Conservation (phyloP, 2,888 invertebrate genomes). For the Cremastinae sp. region DNA sequence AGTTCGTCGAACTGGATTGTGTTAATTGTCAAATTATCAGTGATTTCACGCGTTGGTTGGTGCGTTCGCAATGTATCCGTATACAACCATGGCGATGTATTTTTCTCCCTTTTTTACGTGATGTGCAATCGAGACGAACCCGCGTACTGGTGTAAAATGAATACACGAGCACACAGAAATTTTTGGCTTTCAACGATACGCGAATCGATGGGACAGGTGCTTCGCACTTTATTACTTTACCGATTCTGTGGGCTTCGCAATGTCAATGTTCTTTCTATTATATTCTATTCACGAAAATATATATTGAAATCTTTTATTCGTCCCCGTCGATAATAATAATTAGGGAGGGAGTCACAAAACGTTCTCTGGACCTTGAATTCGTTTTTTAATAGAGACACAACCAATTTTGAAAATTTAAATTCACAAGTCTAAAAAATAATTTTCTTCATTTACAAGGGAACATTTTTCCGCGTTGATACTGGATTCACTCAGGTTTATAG, state of each 20-base stretch:
- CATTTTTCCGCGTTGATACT: too few species aligned
- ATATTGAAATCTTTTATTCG: too few species aligned
- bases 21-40: conserved; percentile 30
- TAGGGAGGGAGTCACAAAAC: too few species aligned
- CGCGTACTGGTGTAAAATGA: conserved; percentile 42
- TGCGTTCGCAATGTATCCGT: conserved; percentile 20
- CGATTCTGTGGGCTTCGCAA: conserved; percentile 41
- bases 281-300: conserved; percentile 39
- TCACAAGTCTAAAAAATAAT: too few species aligned
- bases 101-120: conserved; percentile 36
- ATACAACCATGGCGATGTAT: conserved; percentile 8
- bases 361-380: too few species aligned
- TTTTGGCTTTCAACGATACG: conserved; percentile 49
- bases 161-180: conserved; percentile 11
- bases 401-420: too few species aligned
- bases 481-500: too few species aligned
- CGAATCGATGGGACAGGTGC: conserved; percentile 57
- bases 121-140: conserved; percentile 55
- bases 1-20: conserved; percentile 48
- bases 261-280: conserved; percentile 40
- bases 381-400: too few species aligned
- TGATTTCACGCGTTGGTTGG: conserved; percentile 14
- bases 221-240: conserved; percentile 21
- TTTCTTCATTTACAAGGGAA: too few species aligned
- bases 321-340: too few species aligned